These are phyloP conservation scores for Micronisus gabar DNA, from an alignment of 2,113 vertebrate genomes.

Conservation along the genomic window DNA sequence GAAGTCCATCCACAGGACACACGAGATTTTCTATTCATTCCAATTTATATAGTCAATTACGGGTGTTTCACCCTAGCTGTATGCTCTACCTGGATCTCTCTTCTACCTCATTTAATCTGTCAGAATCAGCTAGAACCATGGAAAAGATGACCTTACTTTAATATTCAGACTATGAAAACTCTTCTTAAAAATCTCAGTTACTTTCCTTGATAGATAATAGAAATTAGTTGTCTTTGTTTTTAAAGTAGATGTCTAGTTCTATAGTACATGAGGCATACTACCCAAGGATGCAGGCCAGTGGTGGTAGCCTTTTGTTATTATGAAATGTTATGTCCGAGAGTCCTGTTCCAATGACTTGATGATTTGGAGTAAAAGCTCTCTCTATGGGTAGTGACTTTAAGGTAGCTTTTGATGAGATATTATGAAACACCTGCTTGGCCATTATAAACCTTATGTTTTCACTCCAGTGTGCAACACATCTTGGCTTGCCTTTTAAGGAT, in stretches of 20 bases:
- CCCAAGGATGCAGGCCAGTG: fast-evolving
- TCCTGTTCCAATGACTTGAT: not conserved
- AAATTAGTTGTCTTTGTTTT: not conserved
- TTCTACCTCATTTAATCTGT: not conserved
- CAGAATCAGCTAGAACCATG: not conserved
- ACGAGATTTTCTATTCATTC: not conserved
- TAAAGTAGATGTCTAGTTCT: not conserved
- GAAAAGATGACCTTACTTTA: not conserved
- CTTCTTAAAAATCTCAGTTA: not conserved
- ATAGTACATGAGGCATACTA: not conserved
- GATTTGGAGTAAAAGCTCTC: not conserved
- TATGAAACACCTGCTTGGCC: not conserved
- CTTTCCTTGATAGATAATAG: not conserved
- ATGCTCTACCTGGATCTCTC: not conserved
- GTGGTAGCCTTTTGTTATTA: not conserved
- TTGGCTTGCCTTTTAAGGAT: not conserved
- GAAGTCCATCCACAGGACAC: not conserved
- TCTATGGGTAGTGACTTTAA: not conserved
- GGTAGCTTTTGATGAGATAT: not conserved
- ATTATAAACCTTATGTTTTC: not conserved
- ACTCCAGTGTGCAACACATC: not conserved
- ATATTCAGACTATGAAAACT: not conserved
- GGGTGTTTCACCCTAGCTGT: not conserved
- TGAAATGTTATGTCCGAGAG: not conserved
- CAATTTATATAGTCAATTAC: not conserved